phyloP scores from a whole-genome alignment of 1,140 invertebrate species.

The Ceratina japonica region DNA sequence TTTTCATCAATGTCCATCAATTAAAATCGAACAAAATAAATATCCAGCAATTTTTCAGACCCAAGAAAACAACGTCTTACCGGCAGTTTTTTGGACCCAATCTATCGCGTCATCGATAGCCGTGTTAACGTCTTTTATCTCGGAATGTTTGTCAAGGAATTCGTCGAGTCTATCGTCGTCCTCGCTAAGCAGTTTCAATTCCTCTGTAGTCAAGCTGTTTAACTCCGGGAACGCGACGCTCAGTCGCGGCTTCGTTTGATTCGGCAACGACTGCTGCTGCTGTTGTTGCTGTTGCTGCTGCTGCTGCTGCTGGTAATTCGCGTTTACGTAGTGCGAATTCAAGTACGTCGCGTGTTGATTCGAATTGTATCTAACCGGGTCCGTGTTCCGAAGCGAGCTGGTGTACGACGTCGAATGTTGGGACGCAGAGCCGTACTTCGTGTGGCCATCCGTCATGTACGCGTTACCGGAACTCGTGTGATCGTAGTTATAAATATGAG shows the following conservation, averaged over 20 bases:
- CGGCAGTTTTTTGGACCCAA: conserved; percentile 86
- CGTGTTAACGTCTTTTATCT: conserved; percentile 83
- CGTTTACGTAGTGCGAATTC: conserved; percentile 70
- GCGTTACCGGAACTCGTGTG: conserved; percentile 70
- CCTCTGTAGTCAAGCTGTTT: conserved; percentile 83
- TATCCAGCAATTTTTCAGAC: no score
- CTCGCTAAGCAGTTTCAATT: conserved; percentile 84
- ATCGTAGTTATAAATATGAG: conserved; percentile 74
- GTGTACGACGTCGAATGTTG: conserved; percentile 64
- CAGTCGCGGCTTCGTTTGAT: conserved; percentile 50
- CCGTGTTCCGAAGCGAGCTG: conserved; percentile 63
- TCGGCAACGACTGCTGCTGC: conserved; percentile 58
- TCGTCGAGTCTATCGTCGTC: conserved; percentile 85
- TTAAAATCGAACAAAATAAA: no score
- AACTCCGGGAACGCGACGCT: conserved; percentile 82
- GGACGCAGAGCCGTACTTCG: conserved; percentile 60
- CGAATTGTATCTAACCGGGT: conserved; percentile 67
- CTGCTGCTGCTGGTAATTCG: conserved; percentile 56
- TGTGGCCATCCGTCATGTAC: conserved; percentile 61
- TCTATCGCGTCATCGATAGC: conserved; percentile 86
- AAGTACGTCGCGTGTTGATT: conserved; percentile 68
- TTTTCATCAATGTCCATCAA: no score
- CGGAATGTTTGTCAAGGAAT: conserved; percentile 84
- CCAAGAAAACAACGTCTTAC: no score
- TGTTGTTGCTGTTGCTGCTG: conserved; percentile 47